Evolutionary conservation across 2,888 invertebrate genomes (phyloP).

Genomic region (Piscicola geometra): DNA sequence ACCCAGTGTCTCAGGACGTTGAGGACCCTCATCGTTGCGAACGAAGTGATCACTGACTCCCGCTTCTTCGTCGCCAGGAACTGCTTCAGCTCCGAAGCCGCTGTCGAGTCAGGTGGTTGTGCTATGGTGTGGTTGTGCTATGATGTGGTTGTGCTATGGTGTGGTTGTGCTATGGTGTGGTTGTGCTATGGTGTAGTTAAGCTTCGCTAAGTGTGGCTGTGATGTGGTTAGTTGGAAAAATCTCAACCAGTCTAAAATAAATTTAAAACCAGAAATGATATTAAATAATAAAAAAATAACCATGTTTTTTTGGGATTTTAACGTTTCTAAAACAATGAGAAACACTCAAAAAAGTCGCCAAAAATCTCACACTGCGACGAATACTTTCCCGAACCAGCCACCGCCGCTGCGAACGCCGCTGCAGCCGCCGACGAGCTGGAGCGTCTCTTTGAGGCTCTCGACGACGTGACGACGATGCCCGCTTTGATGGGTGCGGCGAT

Average conservation of each 20-base stretch:
- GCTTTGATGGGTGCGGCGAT: slow-evolving; percentile 63
- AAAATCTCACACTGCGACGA: background rate
- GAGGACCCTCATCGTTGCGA: slow-evolving; percentile 86
- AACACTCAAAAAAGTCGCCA: background rate
- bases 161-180: too few relatives aligned
- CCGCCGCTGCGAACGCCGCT: slow-evolving; percentile 83
- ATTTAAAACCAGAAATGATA: too few relatives aligned
- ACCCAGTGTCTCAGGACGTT: slow-evolving; percentile 85
- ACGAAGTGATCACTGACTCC: slow-evolving; percentile 69
- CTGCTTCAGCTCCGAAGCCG: slow-evolving; percentile 48
- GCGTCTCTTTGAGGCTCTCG: slow-evolving; percentile 77
- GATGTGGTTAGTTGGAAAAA: too few relatives aligned
- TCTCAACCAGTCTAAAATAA: too few relatives aligned
- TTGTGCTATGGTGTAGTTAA: too few relatives aligned
- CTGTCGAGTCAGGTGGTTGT: background rate
- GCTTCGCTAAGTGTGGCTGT: too few relatives aligned
- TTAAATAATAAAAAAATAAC: background rate
- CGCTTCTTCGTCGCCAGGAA: slow-evolving; percentile 49
- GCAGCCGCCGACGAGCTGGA: slow-evolving; percentile 62
- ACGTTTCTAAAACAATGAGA: background rate
- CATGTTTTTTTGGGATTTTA: background rate
- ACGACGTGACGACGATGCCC: slow-evolving; percentile 85
- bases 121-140: too few relatives aligned
- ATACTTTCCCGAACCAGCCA: slow-evolving; percentile 68
- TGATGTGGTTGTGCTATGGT: too few relatives aligned